Evolutionary conservation across 2,888 invertebrate genomes (phyloP), one percentile per base, ranked within the genome.

Genomic region (Eupithecia subumbrata): DNA sequence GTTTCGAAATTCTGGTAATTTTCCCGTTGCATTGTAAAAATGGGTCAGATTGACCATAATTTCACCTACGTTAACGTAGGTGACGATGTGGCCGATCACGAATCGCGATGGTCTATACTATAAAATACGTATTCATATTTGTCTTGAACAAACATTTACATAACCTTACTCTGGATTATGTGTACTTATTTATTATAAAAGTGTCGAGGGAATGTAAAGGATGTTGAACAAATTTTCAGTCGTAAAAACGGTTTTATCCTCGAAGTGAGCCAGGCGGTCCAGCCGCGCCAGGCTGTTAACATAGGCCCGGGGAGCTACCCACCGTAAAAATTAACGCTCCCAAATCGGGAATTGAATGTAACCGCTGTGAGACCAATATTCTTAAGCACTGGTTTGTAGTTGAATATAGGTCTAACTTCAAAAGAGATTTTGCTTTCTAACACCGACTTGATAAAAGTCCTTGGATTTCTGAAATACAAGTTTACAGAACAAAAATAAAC

Each of bases 281-380:
- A 69, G 45, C 48, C 64, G 67, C 70, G 76, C 45, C 67, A 63
- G 71, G 70, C 52, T 72, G 72, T 78, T 45, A 77, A 77, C 76
- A 72, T 60, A 68, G 75, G 63, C 75, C 75, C 69, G 37, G 56
- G 76, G 69, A 72, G 69, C 73, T 56, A n/a, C 22, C 52, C 52
- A 76, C 66, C n/a, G 76, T 76, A 77, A 81, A 78, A 79, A 78
- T 76, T 78, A 72, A 75, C 76, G 75, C 71, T 63, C 63, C 72
- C 68, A 67, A 72, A 76, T 78, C 74, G 78, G 64, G 68, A 40
- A 78, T 75, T 78, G 70, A 77, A 73, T 68, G 72, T 73, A 70
- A 74, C 76, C 60, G 68, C 71, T 76, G 68, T n/a, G 66, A 63
- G 75, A 72, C 67, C 60, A 69, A 72, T 71, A 64, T 43, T 76